Conservation (phyloP, 2,888 invertebrate species). For the Pollenia amentaria region DNA sequence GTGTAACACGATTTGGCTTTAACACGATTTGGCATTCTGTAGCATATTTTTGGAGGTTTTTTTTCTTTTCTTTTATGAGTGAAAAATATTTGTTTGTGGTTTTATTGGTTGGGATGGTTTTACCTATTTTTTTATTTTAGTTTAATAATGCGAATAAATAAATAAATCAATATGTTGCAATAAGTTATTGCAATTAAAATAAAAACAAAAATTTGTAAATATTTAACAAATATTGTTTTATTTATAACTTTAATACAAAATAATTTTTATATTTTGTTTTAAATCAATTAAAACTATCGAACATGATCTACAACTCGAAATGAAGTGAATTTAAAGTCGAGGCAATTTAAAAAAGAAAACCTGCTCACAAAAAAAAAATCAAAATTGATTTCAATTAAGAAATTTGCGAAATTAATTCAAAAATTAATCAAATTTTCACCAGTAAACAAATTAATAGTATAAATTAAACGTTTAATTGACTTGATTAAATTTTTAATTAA, state of each 20-base stretch:
- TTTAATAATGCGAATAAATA: constrained; percentile 5
- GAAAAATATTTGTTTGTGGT: constrained; percentile 56
- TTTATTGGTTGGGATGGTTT: constrained; percentile 31
- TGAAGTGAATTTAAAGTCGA: too few species aligned
- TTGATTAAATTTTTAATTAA: too few species aligned
- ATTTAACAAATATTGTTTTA: constrained; percentile 18
- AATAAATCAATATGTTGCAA: constrained; percentile 52
- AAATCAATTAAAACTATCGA: too few species aligned
- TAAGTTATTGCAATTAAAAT: constrained; percentile 54
- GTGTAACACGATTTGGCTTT: constrained; percentile 48
- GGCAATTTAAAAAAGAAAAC: too few species aligned
- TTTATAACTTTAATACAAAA: background rate
- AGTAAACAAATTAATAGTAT: too few species aligned
- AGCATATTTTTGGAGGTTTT: constrained; percentile 53
- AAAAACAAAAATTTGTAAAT: constrained; percentile 8
- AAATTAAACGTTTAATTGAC: too few species aligned
- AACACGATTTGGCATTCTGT: constrained; percentile 23
- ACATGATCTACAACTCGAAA: too few species aligned
- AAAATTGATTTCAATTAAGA: too few species aligned
- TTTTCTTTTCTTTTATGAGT: constrained; percentile 34
- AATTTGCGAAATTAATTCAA: too few species aligned
- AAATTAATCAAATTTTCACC: too few species aligned
- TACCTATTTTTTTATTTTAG: constrained; percentile 9
- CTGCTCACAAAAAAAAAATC: too few species aligned
- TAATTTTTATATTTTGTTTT: background rate